Evolutionary conservation across 2,113 vertebrate species (phyloP).

Genomic region (Pandion haliaetus): DNA sequence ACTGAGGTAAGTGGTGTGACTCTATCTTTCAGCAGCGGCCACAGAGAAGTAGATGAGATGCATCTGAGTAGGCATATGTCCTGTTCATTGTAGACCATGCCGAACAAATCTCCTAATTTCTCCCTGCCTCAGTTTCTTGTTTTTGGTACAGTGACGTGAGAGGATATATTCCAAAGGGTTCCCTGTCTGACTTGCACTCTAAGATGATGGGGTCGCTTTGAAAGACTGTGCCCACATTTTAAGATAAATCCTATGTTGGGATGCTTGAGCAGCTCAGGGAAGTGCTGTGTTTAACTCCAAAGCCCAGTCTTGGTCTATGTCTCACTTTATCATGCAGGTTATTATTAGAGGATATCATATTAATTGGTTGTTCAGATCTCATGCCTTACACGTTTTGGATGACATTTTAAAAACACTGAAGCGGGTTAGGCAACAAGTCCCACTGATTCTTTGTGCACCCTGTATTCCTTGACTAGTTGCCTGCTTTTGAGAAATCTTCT

Average conservation of each 20-base stretch:
- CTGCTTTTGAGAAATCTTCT: neutral
- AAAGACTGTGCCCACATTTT: neutral
- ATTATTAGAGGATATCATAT: neutral
- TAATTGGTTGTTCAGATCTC: neutral
- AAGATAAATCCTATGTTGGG: neutral
- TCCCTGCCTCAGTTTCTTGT: neutral
- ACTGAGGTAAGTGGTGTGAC: too few species aligned
- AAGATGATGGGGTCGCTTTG: neutral
- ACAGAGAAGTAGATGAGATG: neutral
- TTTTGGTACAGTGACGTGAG: neutral
- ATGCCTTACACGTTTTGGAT: neutral
- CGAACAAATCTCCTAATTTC: neutral
- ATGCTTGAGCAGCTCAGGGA: neutral
- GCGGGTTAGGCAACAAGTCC: neutral
- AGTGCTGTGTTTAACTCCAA: neutral
- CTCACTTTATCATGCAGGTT: neutral
- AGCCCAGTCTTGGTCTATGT: fast-evolving
- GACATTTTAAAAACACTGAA: neutral
- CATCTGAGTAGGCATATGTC: neutral
- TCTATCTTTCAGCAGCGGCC: neutral
- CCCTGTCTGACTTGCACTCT: neutral
- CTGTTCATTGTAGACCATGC: neutral
- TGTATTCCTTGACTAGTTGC: neutral
- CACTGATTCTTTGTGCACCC: neutral
- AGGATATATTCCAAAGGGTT: neutral